These are phyloP conservation scores for Orthochromis malagaraziensis DNA, from an alignment of 2,113 vertebrate species.

Conservation along the genomic window DNA sequence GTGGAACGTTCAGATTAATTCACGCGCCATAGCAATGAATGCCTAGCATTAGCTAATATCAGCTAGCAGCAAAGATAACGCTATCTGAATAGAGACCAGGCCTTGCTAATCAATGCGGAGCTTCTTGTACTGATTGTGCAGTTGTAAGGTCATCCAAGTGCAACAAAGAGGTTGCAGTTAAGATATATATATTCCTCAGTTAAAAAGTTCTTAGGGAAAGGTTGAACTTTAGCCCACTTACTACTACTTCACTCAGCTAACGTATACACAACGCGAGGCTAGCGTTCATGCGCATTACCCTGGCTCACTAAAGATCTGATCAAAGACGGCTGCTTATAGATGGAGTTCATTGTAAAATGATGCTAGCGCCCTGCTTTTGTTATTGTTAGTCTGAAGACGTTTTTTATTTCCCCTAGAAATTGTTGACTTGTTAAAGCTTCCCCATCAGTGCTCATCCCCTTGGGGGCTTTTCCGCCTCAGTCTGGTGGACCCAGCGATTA, in stretches of 20 bases:
- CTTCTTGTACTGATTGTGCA: background rate
- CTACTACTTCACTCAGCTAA: background rate
- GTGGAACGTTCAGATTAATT: background rate
- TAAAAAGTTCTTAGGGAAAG: background rate
- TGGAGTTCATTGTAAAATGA: background rate
- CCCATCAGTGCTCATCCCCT: slow-evolving; percentile 61
- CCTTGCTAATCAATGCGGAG: background rate
- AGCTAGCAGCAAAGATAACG: slow-evolving; percentile 13
- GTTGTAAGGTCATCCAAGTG: background rate
- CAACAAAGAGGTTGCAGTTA: background rate
- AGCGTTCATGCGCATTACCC: background rate
- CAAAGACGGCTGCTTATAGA: background rate
- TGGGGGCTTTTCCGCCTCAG: slow-evolving; percentile 60
- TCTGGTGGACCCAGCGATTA: slow-evolving; percentile 70
- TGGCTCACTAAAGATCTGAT: background rate
- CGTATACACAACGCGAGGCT: background rate
- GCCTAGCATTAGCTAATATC: background rate
- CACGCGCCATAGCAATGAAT: slow-evolving; percentile 21
- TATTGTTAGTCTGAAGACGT: slow-evolving; percentile 54
- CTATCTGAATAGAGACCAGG: background rate
- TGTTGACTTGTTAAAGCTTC: slow-evolving; percentile 71
- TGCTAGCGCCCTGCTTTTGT: slow-evolving; percentile 9
- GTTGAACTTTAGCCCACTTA: background rate
- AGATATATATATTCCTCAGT: background rate
- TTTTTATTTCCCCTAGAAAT: slow-evolving; percentile 68